These are phyloP conservation scores for Bombus cullumanus DNA, from an alignment of 1,140 invertebrate species.

Conservation along the genomic window DNA sequence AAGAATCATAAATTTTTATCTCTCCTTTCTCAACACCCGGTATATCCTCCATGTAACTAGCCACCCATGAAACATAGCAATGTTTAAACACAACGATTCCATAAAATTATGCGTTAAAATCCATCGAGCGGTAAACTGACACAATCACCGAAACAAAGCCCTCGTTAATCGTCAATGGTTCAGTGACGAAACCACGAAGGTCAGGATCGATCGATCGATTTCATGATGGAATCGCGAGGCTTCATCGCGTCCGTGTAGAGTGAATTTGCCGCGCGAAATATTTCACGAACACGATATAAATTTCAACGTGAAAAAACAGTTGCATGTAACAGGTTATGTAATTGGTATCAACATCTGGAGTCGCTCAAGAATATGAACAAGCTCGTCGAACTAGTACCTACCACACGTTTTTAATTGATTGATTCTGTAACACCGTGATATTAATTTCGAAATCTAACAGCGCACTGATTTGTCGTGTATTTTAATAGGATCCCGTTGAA, in stretches of 20 bases:
- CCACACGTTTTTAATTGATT: not conserved
- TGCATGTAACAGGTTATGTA: constrained; percentile 6
- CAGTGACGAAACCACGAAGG: not conserved
- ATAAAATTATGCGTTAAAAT: not conserved
- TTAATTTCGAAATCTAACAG: not conserved
- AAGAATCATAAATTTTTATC: too few species aligned
- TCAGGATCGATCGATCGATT: not conserved
- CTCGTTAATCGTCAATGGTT: not conserved
- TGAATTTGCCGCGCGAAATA: not conserved
- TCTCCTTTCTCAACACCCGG: too few species aligned
- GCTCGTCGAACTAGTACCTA: not conserved
- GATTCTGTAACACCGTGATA: not conserved
- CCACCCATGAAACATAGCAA: not conserved
- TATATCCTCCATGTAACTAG: too few species aligned
- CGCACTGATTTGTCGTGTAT: not conserved
- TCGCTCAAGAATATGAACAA: not conserved
- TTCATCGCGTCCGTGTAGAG: not conserved
- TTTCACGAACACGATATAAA: not conserved
- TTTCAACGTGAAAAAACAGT: not conserved
- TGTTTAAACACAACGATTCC: not conserved
- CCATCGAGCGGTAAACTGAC: not conserved
- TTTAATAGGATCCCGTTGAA: not conserved
- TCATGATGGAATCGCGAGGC: not conserved
- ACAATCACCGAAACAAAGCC: not conserved
- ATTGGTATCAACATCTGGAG: not conserved